Percentiles rank a stretch among this genome's conserved stretches.
phyloP scores from a whole-genome alignment of 2,888 invertebrate genomes.

The Drosophila mulleri region DNA sequence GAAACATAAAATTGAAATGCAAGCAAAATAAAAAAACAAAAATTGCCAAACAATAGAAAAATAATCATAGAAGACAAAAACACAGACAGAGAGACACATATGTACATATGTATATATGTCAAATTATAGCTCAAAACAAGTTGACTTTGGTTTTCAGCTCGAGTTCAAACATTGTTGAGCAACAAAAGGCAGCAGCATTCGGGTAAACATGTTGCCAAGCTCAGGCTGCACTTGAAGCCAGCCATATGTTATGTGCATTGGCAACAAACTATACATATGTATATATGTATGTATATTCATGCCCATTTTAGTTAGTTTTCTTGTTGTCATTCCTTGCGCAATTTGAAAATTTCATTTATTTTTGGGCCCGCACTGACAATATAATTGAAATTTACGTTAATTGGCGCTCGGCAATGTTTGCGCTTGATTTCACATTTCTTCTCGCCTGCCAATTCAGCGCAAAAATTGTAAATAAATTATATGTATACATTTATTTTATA shows the following conservation, averaged over 20 bases:
- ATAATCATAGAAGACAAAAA: conserved; percentile 52
- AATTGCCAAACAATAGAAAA: conserved; percentile 19
- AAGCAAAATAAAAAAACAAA: conserved; percentile 23
- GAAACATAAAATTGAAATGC: conserved; percentile 66
- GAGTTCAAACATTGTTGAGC: not conserved
- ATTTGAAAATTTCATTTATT: conserved; percentile 36
- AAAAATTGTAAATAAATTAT: conserved; percentile 20
- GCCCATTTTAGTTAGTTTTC: conserved; percentile 28
- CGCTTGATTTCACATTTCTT: conserved; percentile 53
- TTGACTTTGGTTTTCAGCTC: not conserved
- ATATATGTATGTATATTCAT: conserved; percentile 1
- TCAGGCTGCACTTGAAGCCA: not conserved
- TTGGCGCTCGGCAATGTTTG: conserved; percentile 56
- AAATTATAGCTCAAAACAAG: conserved; percentile 14
- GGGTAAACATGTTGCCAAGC: conserved; percentile 1
- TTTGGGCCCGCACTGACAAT: conserved; percentile 8
- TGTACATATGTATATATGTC: conserved; percentile 7
- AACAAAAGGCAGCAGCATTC: not conserved
- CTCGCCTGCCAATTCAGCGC: conserved; percentile 37
- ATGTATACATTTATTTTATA: conserved; percentile 3
- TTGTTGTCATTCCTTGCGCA: conserved; percentile 31
- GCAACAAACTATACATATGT: not conserved
- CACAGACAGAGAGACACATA: conserved; percentile 27
- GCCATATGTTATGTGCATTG: not conserved
- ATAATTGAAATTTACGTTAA: conserved; percentile 58